Conservation (phyloP, 2,888 invertebrate genomes). For the Sinhomidia bicolor region DNA sequence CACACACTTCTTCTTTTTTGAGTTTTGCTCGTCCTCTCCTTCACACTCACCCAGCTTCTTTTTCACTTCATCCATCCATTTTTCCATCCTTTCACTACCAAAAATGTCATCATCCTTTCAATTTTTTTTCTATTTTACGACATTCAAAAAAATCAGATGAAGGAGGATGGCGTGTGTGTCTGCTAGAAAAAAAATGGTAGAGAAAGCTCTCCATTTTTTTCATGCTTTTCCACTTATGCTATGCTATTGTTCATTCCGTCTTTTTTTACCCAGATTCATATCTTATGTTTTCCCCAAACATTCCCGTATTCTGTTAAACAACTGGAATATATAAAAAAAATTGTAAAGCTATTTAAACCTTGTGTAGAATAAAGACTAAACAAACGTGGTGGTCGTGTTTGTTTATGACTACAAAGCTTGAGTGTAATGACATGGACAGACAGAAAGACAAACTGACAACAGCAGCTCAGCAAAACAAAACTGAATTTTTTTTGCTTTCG, state of each 20-base stretch:
- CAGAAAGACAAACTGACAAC: not conserved
- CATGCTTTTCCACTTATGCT: not conserved
- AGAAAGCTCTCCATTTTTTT: not conserved
- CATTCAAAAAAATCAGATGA: slow-evolving; percentile 10
- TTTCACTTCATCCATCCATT: slow-evolving; percentile 33
- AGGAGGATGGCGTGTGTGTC: not conserved
- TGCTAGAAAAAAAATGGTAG: not conserved
- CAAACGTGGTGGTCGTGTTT: too few species aligned
- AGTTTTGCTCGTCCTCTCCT: slow-evolving; percentile 19
- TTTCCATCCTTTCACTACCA: not conserved
- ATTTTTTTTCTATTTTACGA: slow-evolving; percentile 35
- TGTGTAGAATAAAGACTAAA: not conserved
- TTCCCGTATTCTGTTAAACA: not conserved
- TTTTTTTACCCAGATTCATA: not conserved
- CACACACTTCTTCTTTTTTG: too few species aligned
- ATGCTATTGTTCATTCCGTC: slow-evolving; percentile 41
- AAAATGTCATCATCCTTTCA: slow-evolving; percentile 43
- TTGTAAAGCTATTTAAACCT: too few species aligned
- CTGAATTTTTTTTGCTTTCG: not conserved
- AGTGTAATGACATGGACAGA: not conserved
- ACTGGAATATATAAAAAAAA: not conserved
- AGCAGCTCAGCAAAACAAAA: not conserved
- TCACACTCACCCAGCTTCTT: slow-evolving; percentile 7
- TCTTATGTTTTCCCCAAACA: slow-evolving; percentile 8
- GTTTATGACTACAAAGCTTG: too few species aligned